Evolutionary conservation across 2,113 vertebrate genomes (phyloP).

Genomic region (Leptosomus discolor): DNA sequence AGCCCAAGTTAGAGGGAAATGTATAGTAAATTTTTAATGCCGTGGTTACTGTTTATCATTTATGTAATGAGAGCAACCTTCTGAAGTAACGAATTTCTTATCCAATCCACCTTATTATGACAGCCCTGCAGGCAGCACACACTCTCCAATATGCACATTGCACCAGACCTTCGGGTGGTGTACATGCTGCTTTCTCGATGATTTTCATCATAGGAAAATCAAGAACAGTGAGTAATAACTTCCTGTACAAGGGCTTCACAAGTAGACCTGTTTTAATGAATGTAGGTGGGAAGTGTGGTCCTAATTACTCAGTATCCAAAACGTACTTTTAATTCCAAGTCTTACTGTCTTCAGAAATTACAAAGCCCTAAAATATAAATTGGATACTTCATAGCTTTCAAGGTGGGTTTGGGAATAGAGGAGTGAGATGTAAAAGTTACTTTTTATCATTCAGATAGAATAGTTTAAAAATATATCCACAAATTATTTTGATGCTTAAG

Average conservation of each 20-base stretch:
- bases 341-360: constrained; percentile 11
- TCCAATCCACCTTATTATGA: not conserved
- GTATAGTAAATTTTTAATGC: not conserved
- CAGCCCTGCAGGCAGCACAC: not conserved
- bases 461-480: not conserved
- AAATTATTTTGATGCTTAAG: not conserved
- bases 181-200: not conserved
- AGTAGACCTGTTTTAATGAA: constrained; percentile 1
- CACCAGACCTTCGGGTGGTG: not conserved
- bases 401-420: not conserved
- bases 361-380: not conserved
- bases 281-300: not conserved
- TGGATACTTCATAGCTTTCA: not conserved
- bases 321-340: not conserved
- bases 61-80: not conserved
- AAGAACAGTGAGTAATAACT: constrained; percentile 7
- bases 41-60: not conserved
- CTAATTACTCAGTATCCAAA: constrained; percentile 19
- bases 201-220: not conserved
- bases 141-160: not conserved
- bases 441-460: not conserved
- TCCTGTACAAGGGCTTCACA: not conserved
- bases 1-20: not conserved
- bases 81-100: not conserved
- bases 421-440: not conserved